Evolutionary conservation across 2,113 vertebrate species (phyloP).

Genomic region (Callocephalon fimbriatum): DNA sequence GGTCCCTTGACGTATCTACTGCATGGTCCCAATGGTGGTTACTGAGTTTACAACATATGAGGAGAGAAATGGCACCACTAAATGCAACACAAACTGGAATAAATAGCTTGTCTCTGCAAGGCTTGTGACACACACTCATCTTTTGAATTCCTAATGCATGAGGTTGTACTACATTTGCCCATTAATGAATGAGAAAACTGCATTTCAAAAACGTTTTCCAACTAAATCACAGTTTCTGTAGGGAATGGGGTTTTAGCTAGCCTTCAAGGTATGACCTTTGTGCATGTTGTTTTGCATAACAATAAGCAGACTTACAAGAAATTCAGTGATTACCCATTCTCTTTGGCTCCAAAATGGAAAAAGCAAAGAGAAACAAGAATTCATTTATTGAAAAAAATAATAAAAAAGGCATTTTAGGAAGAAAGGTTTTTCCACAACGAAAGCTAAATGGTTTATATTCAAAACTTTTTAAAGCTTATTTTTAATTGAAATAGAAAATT

Average conservation of each 20-base stretch:
- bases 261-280: not conserved
- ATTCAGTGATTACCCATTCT: not conserved
- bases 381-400: not conserved
- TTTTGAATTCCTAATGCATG: not conserved
- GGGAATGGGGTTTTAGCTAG: not conserved
- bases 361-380: not conserved
- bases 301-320: not conserved
- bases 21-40: accelerated
- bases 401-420: not conserved
- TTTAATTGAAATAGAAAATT: not conserved
- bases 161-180: slow-evolving; percentile 9
- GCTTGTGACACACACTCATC: not conserved
- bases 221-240: not conserved
- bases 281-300: not conserved
- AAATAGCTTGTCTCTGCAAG: not conserved
- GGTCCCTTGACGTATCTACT: not conserved
- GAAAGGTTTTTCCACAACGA: not conserved
- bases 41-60: accelerated
- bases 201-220: not conserved
- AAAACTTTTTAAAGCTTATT: not conserved
- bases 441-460: not conserved
- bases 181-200: slow-evolving; percentile 22
- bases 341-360: not conserved
- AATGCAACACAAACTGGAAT: not conserved
- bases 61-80: not conserved